These are phyloP conservation scores for Dryobates pubescens DNA, from an alignment of 2,797 vertebrate species.

Conservation along the genomic window DNA sequence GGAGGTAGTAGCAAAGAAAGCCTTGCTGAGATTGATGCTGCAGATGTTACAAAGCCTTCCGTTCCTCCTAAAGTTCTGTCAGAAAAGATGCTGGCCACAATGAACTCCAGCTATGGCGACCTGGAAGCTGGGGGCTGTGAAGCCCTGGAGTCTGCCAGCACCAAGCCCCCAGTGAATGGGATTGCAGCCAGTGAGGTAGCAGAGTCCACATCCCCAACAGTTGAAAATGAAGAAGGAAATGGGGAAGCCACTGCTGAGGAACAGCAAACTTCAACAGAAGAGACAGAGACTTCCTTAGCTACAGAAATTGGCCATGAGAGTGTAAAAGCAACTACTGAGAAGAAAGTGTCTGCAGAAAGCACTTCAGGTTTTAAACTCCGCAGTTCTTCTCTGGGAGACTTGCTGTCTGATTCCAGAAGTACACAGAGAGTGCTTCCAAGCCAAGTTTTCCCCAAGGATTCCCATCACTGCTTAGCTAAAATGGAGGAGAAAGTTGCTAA, in stretches of 20 bases:
- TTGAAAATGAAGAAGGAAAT: slow-evolving; percentile 20
- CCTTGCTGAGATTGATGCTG: slow-evolving; percentile 61
- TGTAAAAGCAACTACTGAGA: neutral
- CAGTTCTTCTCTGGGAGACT: slow-evolving; percentile 79
- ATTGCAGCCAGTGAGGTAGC: slow-evolving; percentile 17
- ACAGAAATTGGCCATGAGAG: neutral
- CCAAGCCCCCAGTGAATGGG: slow-evolving; percentile 48
- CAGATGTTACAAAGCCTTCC: slow-evolving; percentile 62
- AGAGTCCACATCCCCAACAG: neutral
- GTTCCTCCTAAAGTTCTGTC: slow-evolving; percentile 71
- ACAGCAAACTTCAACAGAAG: slow-evolving; percentile 53
- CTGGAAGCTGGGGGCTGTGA: neutral
- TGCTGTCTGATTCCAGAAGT: slow-evolving; percentile 75
- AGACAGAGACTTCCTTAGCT: slow-evolving; percentile 25
- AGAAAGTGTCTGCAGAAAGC: neutral
- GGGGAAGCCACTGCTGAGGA: slow-evolving; percentile 4
- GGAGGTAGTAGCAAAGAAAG: slow-evolving; percentile 67
- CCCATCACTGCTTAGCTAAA: slow-evolving; percentile 69
- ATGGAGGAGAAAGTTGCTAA: slow-evolving; percentile 85
- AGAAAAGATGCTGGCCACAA: slow-evolving; percentile 57
- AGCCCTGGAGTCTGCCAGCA: neutral
- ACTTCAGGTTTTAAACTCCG: slow-evolving; percentile 45
- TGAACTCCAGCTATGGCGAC: neutral
- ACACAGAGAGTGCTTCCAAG: neutral
- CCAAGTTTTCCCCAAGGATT: neutral